Conservation (phyloP, 92 coral and sea anemone genomes). For the Zoanthus sociatus region DNA sequence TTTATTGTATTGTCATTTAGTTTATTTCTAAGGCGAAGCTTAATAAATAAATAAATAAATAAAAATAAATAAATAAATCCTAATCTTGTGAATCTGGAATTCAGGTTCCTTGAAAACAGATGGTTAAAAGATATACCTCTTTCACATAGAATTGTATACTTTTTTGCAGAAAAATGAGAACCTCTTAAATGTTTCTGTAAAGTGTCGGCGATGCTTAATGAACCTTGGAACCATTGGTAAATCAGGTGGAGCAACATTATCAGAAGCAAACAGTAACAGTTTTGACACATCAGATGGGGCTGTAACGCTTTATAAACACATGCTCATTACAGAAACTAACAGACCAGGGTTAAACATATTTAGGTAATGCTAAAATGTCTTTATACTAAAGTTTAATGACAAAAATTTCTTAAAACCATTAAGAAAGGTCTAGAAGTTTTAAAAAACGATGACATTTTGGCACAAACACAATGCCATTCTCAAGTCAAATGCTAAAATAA, state of each 20-base stretch:
- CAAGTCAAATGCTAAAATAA: too few relatives aligned
- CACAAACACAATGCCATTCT: too few relatives aligned
- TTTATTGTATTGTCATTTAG: too few relatives aligned
- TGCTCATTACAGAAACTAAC: constrained; percentile 13
- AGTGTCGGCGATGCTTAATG: constrained; percentile 70
- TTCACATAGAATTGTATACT: not conserved
- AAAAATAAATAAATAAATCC: too few relatives aligned
- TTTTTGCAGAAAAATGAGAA: not conserved
- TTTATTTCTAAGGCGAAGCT: too few relatives aligned
- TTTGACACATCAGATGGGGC: not conserved
- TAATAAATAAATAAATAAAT: too few relatives aligned
- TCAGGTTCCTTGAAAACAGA: too few relatives aligned
- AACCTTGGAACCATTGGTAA: constrained; percentile 51
- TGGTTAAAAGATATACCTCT: not conserved
- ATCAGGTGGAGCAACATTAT: constrained; percentile 37
- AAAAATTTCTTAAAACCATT: too few relatives aligned
- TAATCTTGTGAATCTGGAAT: too few relatives aligned
- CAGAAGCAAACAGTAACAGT: constrained; percentile 11
- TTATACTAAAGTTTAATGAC: too few relatives aligned
- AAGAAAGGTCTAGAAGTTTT: too few relatives aligned
- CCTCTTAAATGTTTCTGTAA: constrained; percentile 21
- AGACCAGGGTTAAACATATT: constrained; percentile 28
- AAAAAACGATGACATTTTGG: too few relatives aligned
- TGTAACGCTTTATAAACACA: constrained; percentile 59
- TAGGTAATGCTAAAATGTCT: constrained; percentile 46